Evolutionary conservation across 2,797 vertebrate genomes (phyloP), one percentile per base, ranked within the genome.

Genomic region (Phrynocephalus guinanensis): DNA sequence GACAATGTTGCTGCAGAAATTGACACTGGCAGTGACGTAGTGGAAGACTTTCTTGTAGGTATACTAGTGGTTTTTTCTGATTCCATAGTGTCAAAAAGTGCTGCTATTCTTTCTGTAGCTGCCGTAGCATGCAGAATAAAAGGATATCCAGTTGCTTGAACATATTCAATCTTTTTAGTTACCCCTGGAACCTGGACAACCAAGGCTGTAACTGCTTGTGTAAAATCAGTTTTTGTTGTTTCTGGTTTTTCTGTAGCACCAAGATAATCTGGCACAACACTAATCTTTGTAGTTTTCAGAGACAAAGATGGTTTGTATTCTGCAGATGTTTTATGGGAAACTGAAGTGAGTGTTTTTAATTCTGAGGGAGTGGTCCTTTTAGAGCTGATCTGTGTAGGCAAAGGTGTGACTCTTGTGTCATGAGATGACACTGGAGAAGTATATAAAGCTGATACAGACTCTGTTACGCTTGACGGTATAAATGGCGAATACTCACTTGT

Each of bases 401-500:
- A 76, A 87, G 93, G 88, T 28, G 93, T 95, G 83, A 91, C 93
- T 89, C 81, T 94, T 22, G 87, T 72, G 63, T 96, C 94, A 70
- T 90, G 93, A 56, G 93, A 85, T 71, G 87, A 48, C 72, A 79
- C 18, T 16, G 87, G 86, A 24, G 92, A 88, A 60, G 56, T 44
- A 13, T 91, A 70, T 26, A 91, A 89, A 8, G 92, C 87, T 87
- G 95, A 95, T 71, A 92, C 88, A 10, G 92, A 87, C 52, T 92
- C 81, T 33, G 96, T 96, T 48, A 90, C 87, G 38, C 90, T 94
- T 89, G 89, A 48, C 87, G 87, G 52, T 7, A 9, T 0, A 4
- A 80, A 26, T 13, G 71, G 88, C 15, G 93, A 87, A 89, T 92
- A 92, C 6, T 28, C 81, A 68, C 89, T 87, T 81, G 91, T 90